Conservation (phyloP, 2,113 vertebrate species). For the Tragulus kanchil region DNA sequence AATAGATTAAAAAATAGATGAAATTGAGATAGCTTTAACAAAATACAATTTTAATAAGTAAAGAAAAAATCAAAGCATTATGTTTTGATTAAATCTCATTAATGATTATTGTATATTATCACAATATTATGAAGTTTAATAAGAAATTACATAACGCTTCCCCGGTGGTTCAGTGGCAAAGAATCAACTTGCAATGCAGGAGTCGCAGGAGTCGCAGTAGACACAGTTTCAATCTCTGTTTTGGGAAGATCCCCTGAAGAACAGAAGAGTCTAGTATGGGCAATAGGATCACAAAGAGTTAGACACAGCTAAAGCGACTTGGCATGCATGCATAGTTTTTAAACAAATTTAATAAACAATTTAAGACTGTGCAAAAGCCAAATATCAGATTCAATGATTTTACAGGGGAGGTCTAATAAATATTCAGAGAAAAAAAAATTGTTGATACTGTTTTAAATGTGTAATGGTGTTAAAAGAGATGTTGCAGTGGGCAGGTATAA, state of each 20-base stretch:
- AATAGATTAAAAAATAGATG: neutral
- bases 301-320: too few relatives aligned
- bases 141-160: neutral
- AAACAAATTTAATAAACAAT: neutral
- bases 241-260: too few relatives aligned
- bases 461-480: neutral
- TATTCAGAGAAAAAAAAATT: neutral
- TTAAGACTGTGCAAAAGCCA: neutral
- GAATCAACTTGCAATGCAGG: too few relatives aligned
- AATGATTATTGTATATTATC: neutral
- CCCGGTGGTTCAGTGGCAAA: too few relatives aligned
- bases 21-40: neutral
- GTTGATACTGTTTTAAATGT: neutral
- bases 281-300: too few relatives aligned
- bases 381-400: neutral
- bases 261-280: too few relatives aligned
- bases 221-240: too few relatives aligned
- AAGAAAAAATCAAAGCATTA: neutral
- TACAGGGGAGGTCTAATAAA: neutral
- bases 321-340: neutral
- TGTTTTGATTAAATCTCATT: neutral
- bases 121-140: neutral
- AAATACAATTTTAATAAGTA: neutral
- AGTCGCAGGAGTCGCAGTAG: too few relatives aligned
- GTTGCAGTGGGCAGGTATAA: conserved; percentile 39